Percentiles rank a stretch among this genome's conserved stretches.
phyloP scores from a whole-genome alignment of 2,888 invertebrate species.

The Drosophila borealis region DNA sequence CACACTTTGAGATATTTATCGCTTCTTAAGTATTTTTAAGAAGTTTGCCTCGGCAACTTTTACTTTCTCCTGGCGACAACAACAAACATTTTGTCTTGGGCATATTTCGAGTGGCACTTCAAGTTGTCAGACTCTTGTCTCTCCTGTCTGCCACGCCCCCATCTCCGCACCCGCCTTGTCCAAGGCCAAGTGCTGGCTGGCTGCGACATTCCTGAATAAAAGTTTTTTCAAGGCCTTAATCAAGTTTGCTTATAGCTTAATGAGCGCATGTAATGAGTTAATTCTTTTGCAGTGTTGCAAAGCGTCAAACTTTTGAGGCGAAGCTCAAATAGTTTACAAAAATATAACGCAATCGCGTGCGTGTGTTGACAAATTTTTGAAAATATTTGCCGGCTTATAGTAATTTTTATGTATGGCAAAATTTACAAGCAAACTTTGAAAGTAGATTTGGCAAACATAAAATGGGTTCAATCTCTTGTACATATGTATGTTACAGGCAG shows the following conservation, averaged over 20 bases:
- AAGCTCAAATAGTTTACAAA: slow-evolving; percentile 35
- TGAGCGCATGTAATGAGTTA: slow-evolving; percentile 72
- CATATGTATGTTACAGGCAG: no score
- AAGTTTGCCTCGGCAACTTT: slow-evolving; percentile 72
- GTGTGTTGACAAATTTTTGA: slow-evolving; percentile 2
- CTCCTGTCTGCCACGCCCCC: slow-evolving; percentile 10
- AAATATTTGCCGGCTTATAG: slow-evolving; percentile 7
- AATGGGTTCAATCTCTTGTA: no score
- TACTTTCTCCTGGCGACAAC: slow-evolving; percentile 40
- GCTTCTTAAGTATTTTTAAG: slow-evolving; percentile 79
- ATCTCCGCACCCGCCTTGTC: not conserved
- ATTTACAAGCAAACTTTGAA: not conserved
- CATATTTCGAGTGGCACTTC: slow-evolving; percentile 62
- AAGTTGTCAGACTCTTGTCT: slow-evolving; percentile 50
- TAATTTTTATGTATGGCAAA: not conserved
- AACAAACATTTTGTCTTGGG: slow-evolving; percentile 66
- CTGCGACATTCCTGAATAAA: slow-evolving; percentile 41
- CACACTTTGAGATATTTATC: slow-evolving; percentile 71
- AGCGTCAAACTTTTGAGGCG: slow-evolving; percentile 4
- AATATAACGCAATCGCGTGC: slow-evolving; percentile 19
- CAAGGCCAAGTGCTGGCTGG: slow-evolving; percentile 1
- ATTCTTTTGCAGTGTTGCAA: slow-evolving; percentile 55
- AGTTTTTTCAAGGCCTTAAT: slow-evolving; percentile 76
- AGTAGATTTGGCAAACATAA: not conserved
- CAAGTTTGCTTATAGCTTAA: slow-evolving; percentile 69